Conservation (phyloP, 2,888 invertebrate genomes). For the Halictus quadricinctus region DNA sequence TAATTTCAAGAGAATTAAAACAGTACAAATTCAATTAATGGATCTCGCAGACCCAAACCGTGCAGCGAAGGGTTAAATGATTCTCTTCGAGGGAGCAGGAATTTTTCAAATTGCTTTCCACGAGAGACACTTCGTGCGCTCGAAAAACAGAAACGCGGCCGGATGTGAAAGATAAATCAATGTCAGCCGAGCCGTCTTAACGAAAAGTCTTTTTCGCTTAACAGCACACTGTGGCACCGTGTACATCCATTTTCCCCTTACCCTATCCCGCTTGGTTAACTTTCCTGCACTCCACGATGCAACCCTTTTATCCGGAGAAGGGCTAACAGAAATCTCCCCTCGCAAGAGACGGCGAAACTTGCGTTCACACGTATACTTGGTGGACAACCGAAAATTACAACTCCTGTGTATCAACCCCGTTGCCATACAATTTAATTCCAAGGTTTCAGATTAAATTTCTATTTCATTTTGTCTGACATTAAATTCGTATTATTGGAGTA, state of each 20-base stretch:
- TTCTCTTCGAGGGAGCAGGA: not conserved
- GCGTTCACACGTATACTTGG: not conserved
- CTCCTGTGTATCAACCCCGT: not conserved
- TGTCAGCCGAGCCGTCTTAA: not conserved
- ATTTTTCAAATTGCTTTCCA: too few species aligned
- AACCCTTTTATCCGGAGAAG: not conserved
- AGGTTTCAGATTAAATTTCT: too few species aligned
- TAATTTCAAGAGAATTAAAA: too few species aligned
- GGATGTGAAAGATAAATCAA: not conserved
- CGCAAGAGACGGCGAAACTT: not conserved
- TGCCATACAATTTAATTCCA: too few species aligned
- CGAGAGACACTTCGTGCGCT: too few species aligned
- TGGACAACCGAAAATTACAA: too few species aligned
- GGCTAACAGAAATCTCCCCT: not conserved
- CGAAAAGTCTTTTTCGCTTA: slow-evolving; percentile 1
- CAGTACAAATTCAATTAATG: too few species aligned
- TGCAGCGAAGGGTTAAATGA: too few species aligned
- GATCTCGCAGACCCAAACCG: too few species aligned
- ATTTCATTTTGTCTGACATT: too few species aligned
- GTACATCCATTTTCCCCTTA: slow-evolving; percentile 19
- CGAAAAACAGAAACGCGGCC: not conserved
- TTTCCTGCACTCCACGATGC: not conserved
- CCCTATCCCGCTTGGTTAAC: not conserved
- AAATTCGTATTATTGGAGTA: too few species aligned
- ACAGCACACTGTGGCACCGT: not conserved